Base-by-base conservation (phyloP, 2,113 vertebrate genomes). In the Lasiurus borealis region DNA sequence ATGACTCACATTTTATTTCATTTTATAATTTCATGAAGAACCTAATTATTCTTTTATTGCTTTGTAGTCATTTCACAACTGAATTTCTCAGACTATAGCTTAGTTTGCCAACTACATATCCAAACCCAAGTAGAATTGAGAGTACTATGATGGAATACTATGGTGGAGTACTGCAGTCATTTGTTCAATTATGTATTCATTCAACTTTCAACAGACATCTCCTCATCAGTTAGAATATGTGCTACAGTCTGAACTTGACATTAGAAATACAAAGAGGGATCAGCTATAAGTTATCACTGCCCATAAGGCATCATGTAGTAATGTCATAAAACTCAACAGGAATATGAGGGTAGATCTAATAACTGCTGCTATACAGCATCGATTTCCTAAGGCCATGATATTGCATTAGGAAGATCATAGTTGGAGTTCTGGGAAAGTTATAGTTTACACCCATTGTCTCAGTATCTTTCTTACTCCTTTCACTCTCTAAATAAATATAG, bases 141-240 rank as follows among this genome's bases (percentile, higher is more conserved):
- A 87, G 64, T 31, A 75, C 5, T 57, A 66, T 44, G 25, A 5
- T 11, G 5, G 27, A 88, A 31, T 18, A 48, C 27, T 52, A 48
- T 46, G n/a, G 10, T 7, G 2, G n/a, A 85, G n/a, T 27, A 57
- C 29, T 82, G 48, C 18, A 54, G 12, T 50, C 57, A 44, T 68
- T 85, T 95, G 48, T 80, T 88, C 52, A 71, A 72, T 77, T 46
- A 82, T 5, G 76, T 80, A 34, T 52, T 93, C 54, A 95, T 77
- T 82, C 72, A 91, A 76, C 36, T 93, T 77, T 77, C 66, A 91
- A 81, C 46, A 54, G 86, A 72, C 16, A 76, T 71, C 23, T 91
- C 71, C 25, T 62, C 15, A 89, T 88, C 40, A 93, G 15, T 34
- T 76, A 76, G 77, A 87, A 21, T 78, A 78, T 68, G 31, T 81